Evolutionary conservation across 2,113 vertebrate genomes (phyloP), one percentile per base, ranked within the genome.

Genomic region (Phainopepla nitens): DNA sequence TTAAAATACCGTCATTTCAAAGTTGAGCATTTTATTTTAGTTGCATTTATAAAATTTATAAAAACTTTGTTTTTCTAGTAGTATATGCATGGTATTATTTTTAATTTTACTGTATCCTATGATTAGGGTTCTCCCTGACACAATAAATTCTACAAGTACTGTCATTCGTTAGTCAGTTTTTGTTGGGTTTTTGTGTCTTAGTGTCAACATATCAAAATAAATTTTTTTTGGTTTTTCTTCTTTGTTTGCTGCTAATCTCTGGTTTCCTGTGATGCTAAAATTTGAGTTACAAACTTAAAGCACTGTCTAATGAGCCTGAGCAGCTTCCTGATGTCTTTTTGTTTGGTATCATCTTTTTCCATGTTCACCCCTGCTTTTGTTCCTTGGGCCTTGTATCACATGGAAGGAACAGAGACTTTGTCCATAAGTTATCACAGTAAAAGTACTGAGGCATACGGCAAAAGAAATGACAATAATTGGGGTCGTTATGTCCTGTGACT

Each of bases 111-210:
- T 36, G 1, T 79, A 42, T 33, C 9, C 6, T 16, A 7, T 62
- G 28, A 31, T 66, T 53, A 53, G 11, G 13, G 1, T 27, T 41
- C 31, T 29, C 8, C 5, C 1, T 2, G 5, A 12, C 2, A 0
- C 42, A 29, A 7, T 35, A 35, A 51, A 25, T 79, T 66, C 8
- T 41, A 25, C 5, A 20, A 27, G 10, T 82, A 24, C 15, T 11
- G 1, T 29, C 8, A 8, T 50, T 82, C 22, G 8, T 73, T 72
- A 31, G 23, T 16, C 72, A 12, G 8, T 33, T 72, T 39, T 57
- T 75, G 13, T 24, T 54, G 36, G 4, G 11, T 6, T 76, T 89
- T 72, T 71, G 17, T 57, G 18, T 75, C 33, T 60, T 65, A 21
- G 3, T 51, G 58, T 60, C 72, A 61, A 23, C 35, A 42, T 16